Base-by-base conservation (phyloP, 2,113 vertebrate species). In the Zosterops borbonicus region DNA sequence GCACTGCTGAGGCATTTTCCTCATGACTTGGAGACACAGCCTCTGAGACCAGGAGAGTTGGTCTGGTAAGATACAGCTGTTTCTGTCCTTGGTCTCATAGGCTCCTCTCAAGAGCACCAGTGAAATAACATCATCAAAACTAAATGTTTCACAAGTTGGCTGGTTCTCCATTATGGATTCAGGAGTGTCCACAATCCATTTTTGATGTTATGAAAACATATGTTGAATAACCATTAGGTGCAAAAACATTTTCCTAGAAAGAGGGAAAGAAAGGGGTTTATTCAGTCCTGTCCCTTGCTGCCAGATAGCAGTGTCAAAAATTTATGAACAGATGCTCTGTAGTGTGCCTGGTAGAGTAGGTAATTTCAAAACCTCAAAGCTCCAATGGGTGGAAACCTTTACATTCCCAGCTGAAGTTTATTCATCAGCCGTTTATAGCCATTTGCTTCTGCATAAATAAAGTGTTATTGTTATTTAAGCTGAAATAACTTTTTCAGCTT, bases 251-350 rank as follows among this genome's bases (percentile, higher is more conserved):
- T 95, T 93, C 91, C 65, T 96, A 75, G 93, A 91, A 92, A 91
- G 95, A 33, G 55, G 37, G 62, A 76, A 88, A 95, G 85, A 96
- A 96, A 93, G 89, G 58, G 58, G n/a, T 44, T 95, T 37, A 78
- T 95, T 97, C 77, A 97, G 49, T 53, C 37, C 65, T 63, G 55
- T 86, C 49, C 41, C 60, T 89, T 91, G 74, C 77, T 92, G 49
- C 69, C 81, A 91, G 70, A 73, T 83, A 89, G 67, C 74, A 73
- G 62, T 35, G 92, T 95, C 89, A 75, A 64, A 90, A 81, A 71
- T 20, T 67, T 59, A 78, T 95, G 92, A 95, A 92, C 83, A 83
- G 90, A 74, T 95, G 83, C 83, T 93, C 73, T 96, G 89, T 94
- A 70, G 8, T 42, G 47, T 75, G 33, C 60, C 41, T 89, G 25